These are phyloP conservation scores for Phenganax stokvisi DNA, from an alignment of 92 coral and sea anemone genomes.

Conservation along the genomic window DNA sequence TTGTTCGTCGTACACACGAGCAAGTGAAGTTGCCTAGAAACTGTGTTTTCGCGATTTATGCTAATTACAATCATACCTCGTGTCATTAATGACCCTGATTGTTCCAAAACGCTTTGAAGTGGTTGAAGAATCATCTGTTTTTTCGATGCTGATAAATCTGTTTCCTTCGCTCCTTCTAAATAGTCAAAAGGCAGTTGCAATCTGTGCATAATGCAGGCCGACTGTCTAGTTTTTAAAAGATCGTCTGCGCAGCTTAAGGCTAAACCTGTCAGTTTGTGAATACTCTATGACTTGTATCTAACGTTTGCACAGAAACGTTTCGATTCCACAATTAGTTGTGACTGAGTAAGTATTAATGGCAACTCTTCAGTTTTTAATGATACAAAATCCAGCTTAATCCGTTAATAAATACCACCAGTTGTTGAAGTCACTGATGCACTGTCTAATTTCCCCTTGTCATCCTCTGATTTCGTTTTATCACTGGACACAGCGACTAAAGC, in stretches of 20 bases:
- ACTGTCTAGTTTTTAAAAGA: no score
- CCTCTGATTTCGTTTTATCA: neutral
- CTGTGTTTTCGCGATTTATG: neutral
- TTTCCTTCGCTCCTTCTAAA: no score
- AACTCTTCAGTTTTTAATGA: no score
- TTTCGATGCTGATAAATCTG: neutral
- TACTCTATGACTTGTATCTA: no score
- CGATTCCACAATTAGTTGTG: no score
- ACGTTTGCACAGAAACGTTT: no score
- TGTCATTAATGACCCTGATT: slow-evolving; percentile 25
- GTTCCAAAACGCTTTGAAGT: slow-evolving; percentile 36
- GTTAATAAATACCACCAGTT: neutral
- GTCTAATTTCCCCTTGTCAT: neutral
- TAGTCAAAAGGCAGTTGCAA: no score
- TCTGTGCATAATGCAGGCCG: no score
- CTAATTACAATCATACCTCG: slow-evolving; percentile 4
- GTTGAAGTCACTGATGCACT: neutral
- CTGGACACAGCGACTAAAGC: slow-evolving; percentile 1
- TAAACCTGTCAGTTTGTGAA: no score
- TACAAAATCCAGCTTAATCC: neutral
- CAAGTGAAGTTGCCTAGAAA: neutral
- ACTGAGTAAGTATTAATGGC: no score
- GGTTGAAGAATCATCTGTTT: slow-evolving; percentile 25
- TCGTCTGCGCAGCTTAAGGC: no score
- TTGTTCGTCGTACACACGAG: neutral